Percentiles rank a stretch among this genome's conserved stretches.
Evolutionary conservation across 2,888 invertebrate species (phyloP).

Genomic region (Amiota minor): DNA sequence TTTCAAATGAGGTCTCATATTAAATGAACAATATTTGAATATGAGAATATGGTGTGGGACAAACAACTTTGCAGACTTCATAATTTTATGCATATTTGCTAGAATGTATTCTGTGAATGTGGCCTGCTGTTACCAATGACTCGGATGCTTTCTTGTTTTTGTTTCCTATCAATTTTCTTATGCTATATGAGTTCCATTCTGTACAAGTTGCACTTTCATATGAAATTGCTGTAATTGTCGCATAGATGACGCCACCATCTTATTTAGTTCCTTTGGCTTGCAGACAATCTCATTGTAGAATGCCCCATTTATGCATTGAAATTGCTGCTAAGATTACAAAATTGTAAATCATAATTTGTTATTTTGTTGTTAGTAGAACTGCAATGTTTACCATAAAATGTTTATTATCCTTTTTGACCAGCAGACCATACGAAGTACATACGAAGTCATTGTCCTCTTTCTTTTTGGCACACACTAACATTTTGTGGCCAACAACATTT

Average conservation of each 20-base stretch:
- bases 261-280: not conserved
- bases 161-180: not conserved
- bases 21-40: too few species aligned
- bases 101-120: not conserved
- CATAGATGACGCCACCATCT: not conserved
- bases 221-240: conserved; percentile 21
- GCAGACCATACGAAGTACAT: not conserved
- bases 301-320: not conserved
- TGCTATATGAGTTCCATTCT: not conserved
- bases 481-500: conserved; percentile 4
- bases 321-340: conserved; percentile 21
- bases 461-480: too few species aligned
- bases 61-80: conserved; percentile 12
- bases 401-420: conserved; percentile 17
- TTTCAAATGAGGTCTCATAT: too few species aligned
- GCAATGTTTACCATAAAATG: conserved; percentile 19
- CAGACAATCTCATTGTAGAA: not conserved
- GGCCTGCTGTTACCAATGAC: conserved; percentile 3
- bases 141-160: not conserved
- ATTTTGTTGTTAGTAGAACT: conserved; percentile 2
- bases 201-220: not conserved
- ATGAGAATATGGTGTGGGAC: not conserved
- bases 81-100: conserved; percentile 24
- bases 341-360: conserved; percentile 21
- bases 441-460: not conserved